Evolutionary conservation across 2,797 vertebrate species (phyloP).

Genomic region (Trachurus trachurus): DNA sequence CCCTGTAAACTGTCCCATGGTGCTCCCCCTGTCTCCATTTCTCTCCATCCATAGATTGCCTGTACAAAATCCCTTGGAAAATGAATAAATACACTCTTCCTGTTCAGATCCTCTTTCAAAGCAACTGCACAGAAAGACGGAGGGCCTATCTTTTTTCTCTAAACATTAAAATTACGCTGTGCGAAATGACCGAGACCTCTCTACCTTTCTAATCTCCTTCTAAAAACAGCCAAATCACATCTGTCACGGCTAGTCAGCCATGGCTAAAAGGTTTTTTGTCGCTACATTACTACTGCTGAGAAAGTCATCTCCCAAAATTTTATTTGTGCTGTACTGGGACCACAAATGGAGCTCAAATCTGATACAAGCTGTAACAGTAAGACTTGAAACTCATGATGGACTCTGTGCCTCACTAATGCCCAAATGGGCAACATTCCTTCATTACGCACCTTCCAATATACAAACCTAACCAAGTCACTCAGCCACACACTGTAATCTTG

Average conservation of each 20-base stretch:
- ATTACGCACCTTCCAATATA: slow-evolving; percentile 67
- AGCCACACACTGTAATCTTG: slow-evolving; percentile 62
- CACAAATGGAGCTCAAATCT: slow-evolving; percentile 62
- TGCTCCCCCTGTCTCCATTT: slow-evolving; percentile 40
- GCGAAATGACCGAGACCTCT: slow-evolving; percentile 46
- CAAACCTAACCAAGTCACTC: slow-evolving; percentile 51
- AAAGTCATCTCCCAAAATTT: slow-evolving; percentile 52
- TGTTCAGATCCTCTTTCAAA: slow-evolving; percentile 62
- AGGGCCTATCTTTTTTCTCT: slow-evolving; percentile 28
- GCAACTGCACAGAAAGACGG: slow-evolving; percentile 44
- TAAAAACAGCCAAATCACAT: slow-evolving; percentile 67
- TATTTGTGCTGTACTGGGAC: slow-evolving; percentile 60
- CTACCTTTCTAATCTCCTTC: slow-evolving; percentile 57
- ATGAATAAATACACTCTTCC: slow-evolving; percentile 60
- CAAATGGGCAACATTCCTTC: slow-evolving; percentile 57
- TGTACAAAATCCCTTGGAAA: slow-evolving; percentile 58
- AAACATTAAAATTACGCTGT: slow-evolving; percentile 43
- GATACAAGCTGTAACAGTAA: slow-evolving; percentile 49
- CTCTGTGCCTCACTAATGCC: slow-evolving; percentile 37
- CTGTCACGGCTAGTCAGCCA: slow-evolving; percentile 51
- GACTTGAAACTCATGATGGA: slow-evolving; percentile 33
- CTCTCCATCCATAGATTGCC: slow-evolving; percentile 49
- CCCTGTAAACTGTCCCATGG: slow-evolving; percentile 48
- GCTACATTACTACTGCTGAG: slow-evolving; percentile 58
- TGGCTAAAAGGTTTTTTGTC: slow-evolving; percentile 64